These are phyloP conservation scores for Aegithalos caudatus DNA, from an alignment of 2,113 vertebrate genomes.

Conservation along the genomic window DNA sequence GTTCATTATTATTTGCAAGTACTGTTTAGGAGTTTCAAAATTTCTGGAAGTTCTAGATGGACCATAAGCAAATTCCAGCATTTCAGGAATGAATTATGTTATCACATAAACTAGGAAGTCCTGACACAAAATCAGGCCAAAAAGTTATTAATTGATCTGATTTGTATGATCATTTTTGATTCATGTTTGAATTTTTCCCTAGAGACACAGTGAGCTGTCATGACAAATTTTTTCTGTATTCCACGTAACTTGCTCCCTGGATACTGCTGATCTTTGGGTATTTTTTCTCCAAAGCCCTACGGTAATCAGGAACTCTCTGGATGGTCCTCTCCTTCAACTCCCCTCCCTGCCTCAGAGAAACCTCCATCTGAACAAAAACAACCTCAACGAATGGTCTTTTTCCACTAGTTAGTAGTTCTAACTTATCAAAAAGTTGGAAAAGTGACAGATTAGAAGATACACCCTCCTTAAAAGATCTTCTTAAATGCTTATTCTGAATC, in stretches of 20 bases:
- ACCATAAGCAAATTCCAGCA: neutral
- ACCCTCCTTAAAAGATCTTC: neutral
- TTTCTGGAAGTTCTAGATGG: neutral
- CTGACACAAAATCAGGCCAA: neutral
- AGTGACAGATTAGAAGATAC: neutral
- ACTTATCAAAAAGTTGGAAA: neutral
- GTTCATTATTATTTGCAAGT: neutral
- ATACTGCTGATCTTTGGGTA: neutral
- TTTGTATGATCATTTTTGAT: neutral
- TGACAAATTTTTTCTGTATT: neutral
- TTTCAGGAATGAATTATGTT: neutral
- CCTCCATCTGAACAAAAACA: neutral
- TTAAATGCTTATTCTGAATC: neutral
- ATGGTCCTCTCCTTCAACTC: neutral
- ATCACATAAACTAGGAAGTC: neutral
- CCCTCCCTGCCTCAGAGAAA: neutral
- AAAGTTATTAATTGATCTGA: neutral
- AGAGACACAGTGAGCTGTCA: neutral
- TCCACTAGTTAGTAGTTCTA: neutral
- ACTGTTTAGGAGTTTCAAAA: neutral
- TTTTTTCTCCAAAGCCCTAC: neutral
- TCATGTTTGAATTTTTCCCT: neutral
- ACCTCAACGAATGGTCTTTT: neutral
- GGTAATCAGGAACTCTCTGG: neutral
- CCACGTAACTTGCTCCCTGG: neutral